phyloP scores from a whole-genome alignment of 2,888 invertebrate species.

The Phaedon cochleariae region DNA sequence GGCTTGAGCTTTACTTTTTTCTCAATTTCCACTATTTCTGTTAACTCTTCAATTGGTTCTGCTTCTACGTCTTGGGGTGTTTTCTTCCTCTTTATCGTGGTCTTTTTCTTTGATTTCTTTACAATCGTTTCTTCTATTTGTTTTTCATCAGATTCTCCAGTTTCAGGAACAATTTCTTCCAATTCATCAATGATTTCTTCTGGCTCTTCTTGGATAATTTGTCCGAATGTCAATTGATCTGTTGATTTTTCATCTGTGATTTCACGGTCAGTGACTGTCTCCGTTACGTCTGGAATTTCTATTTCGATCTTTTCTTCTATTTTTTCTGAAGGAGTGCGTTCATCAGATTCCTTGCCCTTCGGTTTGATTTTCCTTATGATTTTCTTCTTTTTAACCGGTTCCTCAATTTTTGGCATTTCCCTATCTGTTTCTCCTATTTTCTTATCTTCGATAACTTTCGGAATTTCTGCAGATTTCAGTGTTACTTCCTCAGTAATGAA shows the following conservation, averaged over 20 bases:
- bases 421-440: slow-evolving; percentile 44
- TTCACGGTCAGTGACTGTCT: background rate
- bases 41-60: slow-evolving; percentile 53
- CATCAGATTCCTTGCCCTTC: slow-evolving; percentile 36
- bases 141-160: slow-evolving; percentile 10
- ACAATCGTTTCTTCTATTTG: slow-evolving; percentile 49
- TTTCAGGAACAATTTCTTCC: slow-evolving; percentile 1
- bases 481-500: slow-evolving; percentile 30
- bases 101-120: slow-evolving; percentile 41
- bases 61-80: slow-evolving; percentile 51
- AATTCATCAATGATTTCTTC: slow-evolving; percentile 15
- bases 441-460: slow-evolving; percentile 39
- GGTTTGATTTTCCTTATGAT: slow-evolving; percentile 45
- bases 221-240: background rate
- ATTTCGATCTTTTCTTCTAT: slow-evolving; percentile 22
- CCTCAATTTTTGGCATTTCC: slow-evolving; percentile 54
- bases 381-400: slow-evolving; percentile 49
- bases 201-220: background rate
- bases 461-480: slow-evolving; percentile 45
- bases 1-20: slow-evolving; percentile 23
- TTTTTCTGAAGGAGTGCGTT: slow-evolving; percentile 17
- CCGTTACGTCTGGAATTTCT: slow-evolving; percentile 31
- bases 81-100: slow-evolving; percentile 53
- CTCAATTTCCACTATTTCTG: slow-evolving; percentile 46
- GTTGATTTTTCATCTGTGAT: background rate